A percentile compares a stretch with the other conserved stretches of the same genome.
Evolutionary conservation across 2,113 vertebrate species (phyloP).

Genomic region (Mustelus asterias): DNA sequence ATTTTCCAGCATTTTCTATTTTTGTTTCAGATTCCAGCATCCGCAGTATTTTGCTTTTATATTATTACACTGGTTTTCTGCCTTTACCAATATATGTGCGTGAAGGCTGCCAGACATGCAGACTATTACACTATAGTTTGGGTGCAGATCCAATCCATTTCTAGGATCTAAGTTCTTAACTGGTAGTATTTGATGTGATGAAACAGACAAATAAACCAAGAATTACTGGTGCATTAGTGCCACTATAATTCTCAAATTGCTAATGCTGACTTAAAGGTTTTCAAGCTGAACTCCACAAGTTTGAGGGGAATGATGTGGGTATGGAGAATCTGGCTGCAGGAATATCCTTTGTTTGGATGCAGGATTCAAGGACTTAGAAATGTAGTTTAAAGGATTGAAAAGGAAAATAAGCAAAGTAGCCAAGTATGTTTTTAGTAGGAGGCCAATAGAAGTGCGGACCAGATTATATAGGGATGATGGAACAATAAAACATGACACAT

Average conservation of each 20-base stretch:
- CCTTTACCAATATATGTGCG: neutral
- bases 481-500: neutral
- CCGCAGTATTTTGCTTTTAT: no score
- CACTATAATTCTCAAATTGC: neutral
- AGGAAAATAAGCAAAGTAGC: neutral
- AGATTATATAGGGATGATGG: neutral
- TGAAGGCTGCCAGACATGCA: neutral
- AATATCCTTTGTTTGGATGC: neutral
- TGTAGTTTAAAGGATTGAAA: neutral
- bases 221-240: neutral
- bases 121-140: neutral
- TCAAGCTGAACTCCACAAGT: neutral
- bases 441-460: neutral
- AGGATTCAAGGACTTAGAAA: neutral
- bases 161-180: neutral
- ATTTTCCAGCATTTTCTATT: no score
- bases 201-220: no score
- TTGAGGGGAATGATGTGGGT: no score
- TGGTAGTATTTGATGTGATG: neutral
- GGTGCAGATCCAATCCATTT: neutral
- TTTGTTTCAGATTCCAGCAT: no score
- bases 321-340: neutral
- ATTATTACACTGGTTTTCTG: neutral
- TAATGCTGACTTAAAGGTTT: neutral
- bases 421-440: neutral